Evolutionary conservation across 2,888 invertebrate genomes (phyloP).

Genomic region (Dioctria rufipes): DNA sequence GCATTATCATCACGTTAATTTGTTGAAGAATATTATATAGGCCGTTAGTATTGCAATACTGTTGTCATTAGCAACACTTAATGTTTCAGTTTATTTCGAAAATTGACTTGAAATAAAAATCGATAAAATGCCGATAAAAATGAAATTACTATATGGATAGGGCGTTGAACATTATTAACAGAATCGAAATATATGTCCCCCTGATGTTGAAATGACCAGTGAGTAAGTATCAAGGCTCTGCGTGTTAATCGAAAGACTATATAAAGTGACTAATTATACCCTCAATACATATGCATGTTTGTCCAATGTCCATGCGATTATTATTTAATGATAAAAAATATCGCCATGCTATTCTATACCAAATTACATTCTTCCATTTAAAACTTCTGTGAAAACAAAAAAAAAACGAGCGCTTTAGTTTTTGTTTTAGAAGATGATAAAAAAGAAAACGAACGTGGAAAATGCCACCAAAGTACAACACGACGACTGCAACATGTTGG

Average conservation of each 20-base stretch:
- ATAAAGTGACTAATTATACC: constrained; percentile 48
- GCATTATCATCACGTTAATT: no score
- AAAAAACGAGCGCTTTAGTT: constrained; percentile 11
- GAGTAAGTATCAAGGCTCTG: constrained; percentile 19
- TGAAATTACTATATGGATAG: constrained; percentile 21
- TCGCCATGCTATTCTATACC: constrained; percentile 34
- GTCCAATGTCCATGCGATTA: constrained; percentile 13
- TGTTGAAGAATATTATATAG: no score
- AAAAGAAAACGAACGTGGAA: constrained; percentile 25
- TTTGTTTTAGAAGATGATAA: neutral
- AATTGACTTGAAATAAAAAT: constrained; percentile 23
- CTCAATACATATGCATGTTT: constrained; percentile 43
- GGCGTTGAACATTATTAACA: constrained; percentile 21
- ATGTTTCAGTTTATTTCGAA: constrained; percentile 20
- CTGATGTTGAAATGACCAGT: constrained; percentile 7
- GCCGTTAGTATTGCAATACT: neutral
- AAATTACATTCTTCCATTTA: constrained; percentile 19
- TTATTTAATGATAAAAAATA: constrained; percentile 40
- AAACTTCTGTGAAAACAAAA: neutral
- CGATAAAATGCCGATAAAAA: constrained; percentile 40
- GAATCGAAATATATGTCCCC: constrained; percentile 18
- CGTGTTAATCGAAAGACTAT: constrained; percentile 46
- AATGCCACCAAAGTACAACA: constrained; percentile 37
- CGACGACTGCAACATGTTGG: constrained; percentile 27
- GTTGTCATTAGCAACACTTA: constrained; percentile 24